Percentiles rank a stretch among this genome's conserved stretches.
Conservation (phyloP, 2,113 vertebrate genomes). For the Cebus imitator region DNA sequence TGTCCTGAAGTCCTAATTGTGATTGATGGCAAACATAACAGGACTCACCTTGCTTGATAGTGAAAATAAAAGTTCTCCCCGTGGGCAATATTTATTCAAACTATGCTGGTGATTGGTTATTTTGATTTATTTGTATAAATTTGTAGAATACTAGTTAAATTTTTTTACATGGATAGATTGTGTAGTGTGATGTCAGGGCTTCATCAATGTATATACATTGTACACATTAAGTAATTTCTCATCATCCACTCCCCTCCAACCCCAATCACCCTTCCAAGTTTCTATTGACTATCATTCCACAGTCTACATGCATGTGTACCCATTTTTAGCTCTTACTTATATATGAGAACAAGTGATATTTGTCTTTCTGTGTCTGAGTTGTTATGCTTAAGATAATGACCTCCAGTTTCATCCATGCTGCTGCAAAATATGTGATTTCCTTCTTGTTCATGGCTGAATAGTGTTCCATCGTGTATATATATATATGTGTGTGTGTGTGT, state of each 20-base stretch:
- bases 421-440: not conserved
- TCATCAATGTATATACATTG: not conserved
- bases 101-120: not conserved
- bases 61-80: not conserved
- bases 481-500: no score
- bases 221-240: not conserved
- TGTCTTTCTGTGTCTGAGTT: not conserved
- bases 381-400: not conserved
- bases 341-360: not conserved
- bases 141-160: not conserved
- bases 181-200: not conserved
- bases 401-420: not conserved
- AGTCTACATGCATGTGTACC: not conserved
- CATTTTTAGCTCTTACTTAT: not conserved
- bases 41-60: not conserved
- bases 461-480: not conserved
- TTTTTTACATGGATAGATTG: not conserved
- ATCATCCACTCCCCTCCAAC: not conserved
- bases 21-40: not conserved
- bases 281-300: not conserved
- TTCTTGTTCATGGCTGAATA: not conserved
- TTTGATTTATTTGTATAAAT: not conserved
- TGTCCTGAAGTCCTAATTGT: not conserved
- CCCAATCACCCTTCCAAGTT: not conserved
- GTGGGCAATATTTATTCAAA: not conserved